Evolutionary conservation across 2,113 vertebrate species (phyloP).

Genomic region (Porphyrio hochstetteri): DNA sequence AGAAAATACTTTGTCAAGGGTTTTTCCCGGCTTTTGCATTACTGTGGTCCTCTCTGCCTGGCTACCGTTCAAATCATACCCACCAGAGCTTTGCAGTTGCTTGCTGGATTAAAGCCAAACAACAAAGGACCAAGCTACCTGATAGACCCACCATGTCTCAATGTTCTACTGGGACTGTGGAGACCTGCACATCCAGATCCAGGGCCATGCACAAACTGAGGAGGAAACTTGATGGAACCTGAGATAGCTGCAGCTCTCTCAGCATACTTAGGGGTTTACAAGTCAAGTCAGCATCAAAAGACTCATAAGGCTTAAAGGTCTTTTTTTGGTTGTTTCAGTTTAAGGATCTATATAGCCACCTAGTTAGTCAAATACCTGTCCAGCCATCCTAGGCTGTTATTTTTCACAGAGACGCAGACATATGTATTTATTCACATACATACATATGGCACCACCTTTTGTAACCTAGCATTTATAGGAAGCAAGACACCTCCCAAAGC

Average conservation of each 20-base stretch:
- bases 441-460: background rate
- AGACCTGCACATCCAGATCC: background rate
- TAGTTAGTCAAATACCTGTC: background rate
- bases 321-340: background rate
- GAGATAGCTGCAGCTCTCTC: background rate
- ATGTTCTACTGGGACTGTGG: background rate
- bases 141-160: rapidly evolving
- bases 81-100: background rate
- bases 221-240: background rate
- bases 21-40: background rate
- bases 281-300: background rate
- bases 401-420: background rate
- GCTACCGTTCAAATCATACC: background rate
- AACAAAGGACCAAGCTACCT: background rate
- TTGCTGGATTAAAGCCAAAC: background rate
- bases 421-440: background rate
- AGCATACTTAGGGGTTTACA: rapidly evolving
- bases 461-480: background rate
- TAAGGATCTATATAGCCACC: background rate
- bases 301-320: background rate
- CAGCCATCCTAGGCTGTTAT: background rate
- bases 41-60: background rate
- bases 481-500: background rate
- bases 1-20: background rate
- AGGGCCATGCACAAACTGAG: rapidly evolving